Conservation (phyloP, 2,113 vertebrate genomes). For the Mirza zaza region DNA sequence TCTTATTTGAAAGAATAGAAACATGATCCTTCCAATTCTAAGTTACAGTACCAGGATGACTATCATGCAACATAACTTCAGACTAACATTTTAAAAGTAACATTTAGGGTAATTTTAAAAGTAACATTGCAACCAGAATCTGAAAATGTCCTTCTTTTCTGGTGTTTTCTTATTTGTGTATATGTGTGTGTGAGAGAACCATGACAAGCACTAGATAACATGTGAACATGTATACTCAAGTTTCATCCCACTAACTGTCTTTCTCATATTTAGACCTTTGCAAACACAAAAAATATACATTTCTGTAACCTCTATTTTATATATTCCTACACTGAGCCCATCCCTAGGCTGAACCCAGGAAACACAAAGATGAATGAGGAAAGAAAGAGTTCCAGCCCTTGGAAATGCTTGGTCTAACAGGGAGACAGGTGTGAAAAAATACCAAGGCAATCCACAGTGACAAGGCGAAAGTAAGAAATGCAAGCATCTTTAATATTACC, state of each 20-base stretch:
- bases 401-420: neutral
- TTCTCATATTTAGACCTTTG: neutral
- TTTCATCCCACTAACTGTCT: neutral
- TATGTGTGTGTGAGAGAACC: neutral
- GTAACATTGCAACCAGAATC: neutral
- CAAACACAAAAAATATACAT: neutral
- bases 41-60: neutral
- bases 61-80: neutral
- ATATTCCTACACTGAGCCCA: neutral
- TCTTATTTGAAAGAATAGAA: neutral
- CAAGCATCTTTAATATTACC: neutral
- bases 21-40: neutral
- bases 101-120: neutral
- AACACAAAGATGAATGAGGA: neutral
- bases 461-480: neutral
- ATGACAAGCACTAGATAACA: neutral
- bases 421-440: neutral
- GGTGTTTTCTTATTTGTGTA: neutral
- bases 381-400: neutral
- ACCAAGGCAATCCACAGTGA: neutral
- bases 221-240: neutral
- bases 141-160: conserved; percentile 6
- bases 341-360: neutral
- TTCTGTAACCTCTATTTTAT: neutral
- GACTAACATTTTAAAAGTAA: neutral